Evolutionary conservation across 2,888 invertebrate genomes (phyloP), one percentile per base, ranked within the genome.

Genomic region (Lathronympha strigana): DNA sequence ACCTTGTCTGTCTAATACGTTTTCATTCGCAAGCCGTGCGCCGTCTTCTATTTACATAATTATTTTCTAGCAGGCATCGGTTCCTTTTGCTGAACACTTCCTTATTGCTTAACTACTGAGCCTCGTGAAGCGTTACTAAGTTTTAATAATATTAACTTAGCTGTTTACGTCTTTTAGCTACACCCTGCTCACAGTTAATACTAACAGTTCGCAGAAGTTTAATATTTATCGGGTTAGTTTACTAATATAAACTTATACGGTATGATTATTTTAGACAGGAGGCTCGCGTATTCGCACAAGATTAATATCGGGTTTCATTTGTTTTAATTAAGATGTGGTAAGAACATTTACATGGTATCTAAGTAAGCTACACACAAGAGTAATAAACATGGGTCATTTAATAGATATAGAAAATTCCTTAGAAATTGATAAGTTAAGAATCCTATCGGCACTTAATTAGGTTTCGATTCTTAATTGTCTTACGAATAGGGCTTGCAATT

Each of bases 111-210:
- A 83, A 81, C 81, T 80, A 78, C 78, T 74, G 75, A 74, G 77
- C 77, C 80, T 79, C 77, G 75, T 79, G 81, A 81, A 84, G 78
- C 83, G 81, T 79, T 83, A 80, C 81, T 75, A 87, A 88, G 87
- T 90, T 90, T 88, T 86, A 88, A 89, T 88, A 87, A 86, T 84
- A 83, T 85, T 87, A 86, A 88, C 86, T 87, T 87, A 86, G 88
- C 85, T 87, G 87, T 87, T 86, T 84, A 85, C 81, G 83, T 82
- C 84, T 79, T 82, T 82, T 79, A 77, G 79, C 81, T 83, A 78
- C 83, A 86, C 86, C 84, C 87, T 83, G 84, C 78, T 81, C 84
- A 73, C 77, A 74, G 73, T 82, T 79, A 81, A 80, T 77, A 80
- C 79, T 82, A 81, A 77, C 81, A 80, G 73, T 45, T 77, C 78